Percentiles rank a stretch among this genome's conserved stretches.
Conservation (phyloP, 2,888 invertebrate species). For the Ophion ellenae region DNA sequence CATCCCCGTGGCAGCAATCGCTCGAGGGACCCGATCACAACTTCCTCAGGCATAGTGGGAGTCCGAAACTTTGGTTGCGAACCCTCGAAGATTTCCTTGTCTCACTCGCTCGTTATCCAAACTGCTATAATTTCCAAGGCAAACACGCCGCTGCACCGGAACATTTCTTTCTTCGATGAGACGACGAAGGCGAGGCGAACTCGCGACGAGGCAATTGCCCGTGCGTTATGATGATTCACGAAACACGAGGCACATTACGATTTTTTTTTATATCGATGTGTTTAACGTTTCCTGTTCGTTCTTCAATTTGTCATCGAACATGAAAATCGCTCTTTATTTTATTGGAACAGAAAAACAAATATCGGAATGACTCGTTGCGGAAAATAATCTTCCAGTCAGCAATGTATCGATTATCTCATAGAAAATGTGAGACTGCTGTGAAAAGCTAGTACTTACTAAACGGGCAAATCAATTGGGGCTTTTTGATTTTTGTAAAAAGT, state of each 20-base stretch:
- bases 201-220: neutral
- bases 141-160: slow-evolving; percentile 1
- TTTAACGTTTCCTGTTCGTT: neutral
- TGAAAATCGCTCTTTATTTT: neutral
- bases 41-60: neutral
- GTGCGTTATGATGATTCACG: neutral
- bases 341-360: too few species aligned
- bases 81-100: neutral
- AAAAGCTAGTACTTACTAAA: too few species aligned
- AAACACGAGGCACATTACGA: neutral
- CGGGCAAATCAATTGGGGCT: too few species aligned
- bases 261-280: neutral
- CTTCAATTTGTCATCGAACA: neutral
- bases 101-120: slow-evolving; percentile 70
- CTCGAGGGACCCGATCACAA: neutral
- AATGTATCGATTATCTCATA: too few species aligned
- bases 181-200: neutral
- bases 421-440: too few species aligned
- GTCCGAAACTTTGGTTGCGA: slow-evolving; percentile 1
- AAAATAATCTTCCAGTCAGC: too few species aligned
- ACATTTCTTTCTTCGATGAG: slow-evolving; percentile 4
- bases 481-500: too few species aligned
- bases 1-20: slow-evolving; percentile 6
- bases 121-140: slow-evolving; percentile 74
- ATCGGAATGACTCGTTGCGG: too few species aligned